A percentile compares a stretch with the other conserved stretches of the same genome.
These are phyloP conservation scores for Saccostrea glomerata DNA, from an alignment of 1,140 invertebrate species.

Conservation along the genomic window DNA sequence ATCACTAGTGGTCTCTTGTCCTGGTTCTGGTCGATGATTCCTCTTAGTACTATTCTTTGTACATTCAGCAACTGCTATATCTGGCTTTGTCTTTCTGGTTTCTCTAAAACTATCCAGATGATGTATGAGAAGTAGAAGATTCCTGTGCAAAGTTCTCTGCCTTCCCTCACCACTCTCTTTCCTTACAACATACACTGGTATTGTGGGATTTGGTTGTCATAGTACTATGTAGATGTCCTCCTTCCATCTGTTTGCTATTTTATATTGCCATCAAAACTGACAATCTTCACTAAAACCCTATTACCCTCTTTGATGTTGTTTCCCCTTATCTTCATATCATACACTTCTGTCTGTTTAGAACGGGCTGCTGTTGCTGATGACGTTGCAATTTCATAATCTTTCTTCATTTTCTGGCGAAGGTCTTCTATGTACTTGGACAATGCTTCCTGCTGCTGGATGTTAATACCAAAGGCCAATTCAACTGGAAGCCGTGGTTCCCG, in stretches of 20 bases:
- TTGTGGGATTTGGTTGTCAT: not conserved
- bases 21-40: no score
- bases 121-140: not conserved
- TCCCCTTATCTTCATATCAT: not conserved
- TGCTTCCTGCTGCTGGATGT: not conserved
- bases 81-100: not conserved
- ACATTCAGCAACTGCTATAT: no score
- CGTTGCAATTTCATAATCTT: conserved; percentile 19
- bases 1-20: no score
- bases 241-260: not conserved
- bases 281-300: not conserved
- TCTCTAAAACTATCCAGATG: no score
- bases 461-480: conserved; percentile 47
- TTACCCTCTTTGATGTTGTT: not conserved
- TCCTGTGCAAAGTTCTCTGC: not conserved
- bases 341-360: not conserved
- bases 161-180: not conserved
- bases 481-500: conserved; percentile 51
- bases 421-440: conserved; percentile 34
- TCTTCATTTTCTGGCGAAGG: not conserved
- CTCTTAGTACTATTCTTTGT: no score
- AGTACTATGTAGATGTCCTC: not conserved
- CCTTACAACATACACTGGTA: not conserved
- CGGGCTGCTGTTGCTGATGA: not conserved
- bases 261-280: not conserved